Evolutionary conservation across 1,140 invertebrate species (phyloP).

Genomic region (Drosophila lacteicornis): DNA sequence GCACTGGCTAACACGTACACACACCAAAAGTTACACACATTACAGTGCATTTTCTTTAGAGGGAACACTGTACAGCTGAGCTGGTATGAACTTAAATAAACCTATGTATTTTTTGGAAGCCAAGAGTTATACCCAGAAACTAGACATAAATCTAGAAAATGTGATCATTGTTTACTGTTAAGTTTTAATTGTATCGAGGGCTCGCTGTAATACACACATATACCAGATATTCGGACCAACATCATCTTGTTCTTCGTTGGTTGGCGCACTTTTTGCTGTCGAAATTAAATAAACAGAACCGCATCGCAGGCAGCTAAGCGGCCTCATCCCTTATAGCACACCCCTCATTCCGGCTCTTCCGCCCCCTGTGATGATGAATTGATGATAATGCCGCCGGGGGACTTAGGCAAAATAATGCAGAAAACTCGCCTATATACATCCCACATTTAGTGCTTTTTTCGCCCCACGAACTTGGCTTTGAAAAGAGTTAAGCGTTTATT

Average conservation of each 20-base stretch:
- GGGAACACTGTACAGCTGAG: not conserved
- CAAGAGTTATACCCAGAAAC: no score
- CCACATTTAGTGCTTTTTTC: constrained; percentile 28
- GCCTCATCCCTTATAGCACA: constrained; percentile 8
- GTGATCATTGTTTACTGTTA: no score
- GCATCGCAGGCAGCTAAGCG: constrained; percentile 40
- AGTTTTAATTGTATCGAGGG: not conserved
- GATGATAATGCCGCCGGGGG: constrained; percentile 72
- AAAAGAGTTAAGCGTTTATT: constrained; percentile 82
- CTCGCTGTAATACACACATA: constrained; percentile 1
- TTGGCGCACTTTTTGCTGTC: constrained; percentile 33
- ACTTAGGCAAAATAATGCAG: constrained; percentile 61
- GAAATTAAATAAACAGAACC: constrained; percentile 75
- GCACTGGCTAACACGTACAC: constrained; percentile 30
- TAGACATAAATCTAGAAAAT: no score
- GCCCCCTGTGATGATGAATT: constrained; percentile 76
- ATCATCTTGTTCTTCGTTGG: constrained; percentile 26
- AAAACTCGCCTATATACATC: constrained; percentile 23
- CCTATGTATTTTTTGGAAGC: no score
- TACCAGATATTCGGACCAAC: constrained; percentile 11
- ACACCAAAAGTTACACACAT: constrained; percentile 4
- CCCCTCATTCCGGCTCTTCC: not conserved
- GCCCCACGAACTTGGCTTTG: constrained; percentile 67
- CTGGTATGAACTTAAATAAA: not conserved
- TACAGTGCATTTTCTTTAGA: not conserved